Conservation (phyloP, 2,113 vertebrate species). For the Macrotis lagotis region DNA sequence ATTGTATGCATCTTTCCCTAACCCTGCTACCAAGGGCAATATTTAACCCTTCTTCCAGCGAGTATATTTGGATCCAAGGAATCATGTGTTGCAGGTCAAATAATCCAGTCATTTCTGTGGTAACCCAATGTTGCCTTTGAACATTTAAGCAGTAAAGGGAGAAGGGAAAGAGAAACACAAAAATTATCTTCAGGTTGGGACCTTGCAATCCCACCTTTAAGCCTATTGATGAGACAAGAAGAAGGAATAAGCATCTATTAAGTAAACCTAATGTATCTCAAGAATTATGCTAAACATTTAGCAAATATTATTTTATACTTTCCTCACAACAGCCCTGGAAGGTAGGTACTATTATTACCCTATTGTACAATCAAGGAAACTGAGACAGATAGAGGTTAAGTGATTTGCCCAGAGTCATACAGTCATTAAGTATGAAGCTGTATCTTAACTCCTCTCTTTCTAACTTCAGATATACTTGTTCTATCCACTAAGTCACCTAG, state of each 20-base stretch:
- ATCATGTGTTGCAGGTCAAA: neutral
- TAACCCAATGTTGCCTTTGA: neutral
- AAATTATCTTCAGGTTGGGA: neutral
- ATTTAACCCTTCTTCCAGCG: neutral
- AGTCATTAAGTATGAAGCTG: neutral
- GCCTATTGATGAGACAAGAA: neutral
- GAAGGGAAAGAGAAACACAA: neutral
- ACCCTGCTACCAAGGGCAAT: neutral
- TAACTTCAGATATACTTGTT: neutral
- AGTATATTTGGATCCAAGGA: neutral
- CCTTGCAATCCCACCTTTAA: neutral
- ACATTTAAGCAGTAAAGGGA: neutral
- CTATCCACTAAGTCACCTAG: neutral
- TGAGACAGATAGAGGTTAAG: neutral
- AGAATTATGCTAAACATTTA: neutral
- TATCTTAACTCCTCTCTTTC: neutral
- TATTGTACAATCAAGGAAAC: neutral
- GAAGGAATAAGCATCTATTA: neutral
- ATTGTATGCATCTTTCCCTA: neutral
- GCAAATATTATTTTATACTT: neutral
- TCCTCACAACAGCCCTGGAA: neutral
- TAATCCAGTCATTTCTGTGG: neutral
- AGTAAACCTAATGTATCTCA: neutral
- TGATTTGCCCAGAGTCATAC: neutral
- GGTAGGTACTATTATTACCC: neutral